Evolutionary conservation across 2,797 vertebrate species (phyloP), one percentile per base, ranked within the genome.

Genomic region (Oreochromis grahami): DNA sequence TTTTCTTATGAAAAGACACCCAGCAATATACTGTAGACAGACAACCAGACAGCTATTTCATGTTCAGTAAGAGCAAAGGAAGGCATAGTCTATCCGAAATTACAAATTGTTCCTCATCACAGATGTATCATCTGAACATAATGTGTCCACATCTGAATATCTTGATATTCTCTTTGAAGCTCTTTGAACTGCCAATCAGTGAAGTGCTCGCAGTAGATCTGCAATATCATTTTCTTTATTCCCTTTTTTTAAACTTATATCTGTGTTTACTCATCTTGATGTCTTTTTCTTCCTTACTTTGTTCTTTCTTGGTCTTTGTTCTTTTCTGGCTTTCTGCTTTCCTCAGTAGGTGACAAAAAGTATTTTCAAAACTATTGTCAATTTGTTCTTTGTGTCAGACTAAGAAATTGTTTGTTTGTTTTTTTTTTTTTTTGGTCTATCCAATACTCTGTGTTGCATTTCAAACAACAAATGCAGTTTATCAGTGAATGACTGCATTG

Each of bases 181-280:
- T 84, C 85, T 91, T 90, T 90, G 81, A 93, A 91, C 79, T 83
- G 85, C 68, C 89, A 89, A 48, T 91, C 84, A 86, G 77, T 34
- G 79, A 86, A 56, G 36, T 51, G 80, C 79, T 86, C 65, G 53
- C 52, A 78, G 52, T 79, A 50, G 48, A 82, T 83, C 48, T 87
- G 74, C 51, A 55, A 56, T 24, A 85, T 86, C 76, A 76, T 68
- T 90, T 80, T 82, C 36, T 53, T 77, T 77, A 77, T 34, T 77
- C 79, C 83, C 76, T 55, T 43, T 58, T 79, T 81, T 65, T 12
- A 70, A 19, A 76, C 43, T 81, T 38, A 7, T 55, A 51, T 79
- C 70, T 68, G 19, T 79, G 68, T 79, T 91, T 86, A 84, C 68
- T 81, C 52, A 51, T 88, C 72, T 85, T 63, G n/a, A 10, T 65